These are phyloP conservation scores for Tenualosa thibaudeaui DNA, from an alignment of 2,797 vertebrate species.

Conservation along the genomic window DNA sequence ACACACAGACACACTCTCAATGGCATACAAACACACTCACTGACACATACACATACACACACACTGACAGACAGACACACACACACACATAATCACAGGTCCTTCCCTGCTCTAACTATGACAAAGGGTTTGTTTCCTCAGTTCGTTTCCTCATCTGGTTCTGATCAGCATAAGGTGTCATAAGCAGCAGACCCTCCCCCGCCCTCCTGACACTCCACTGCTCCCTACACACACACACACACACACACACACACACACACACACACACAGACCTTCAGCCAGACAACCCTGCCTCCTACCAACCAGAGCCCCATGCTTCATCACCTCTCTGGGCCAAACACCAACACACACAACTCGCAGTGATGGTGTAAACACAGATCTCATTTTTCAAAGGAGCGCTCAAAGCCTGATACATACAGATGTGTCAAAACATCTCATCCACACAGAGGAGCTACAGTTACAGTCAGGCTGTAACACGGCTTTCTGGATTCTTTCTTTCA, in stretches of 20 bases:
- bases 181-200: background rate
- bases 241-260: constrained; percentile 5
- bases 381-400: background rate
- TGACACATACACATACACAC: background rate
- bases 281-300: background rate
- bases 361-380: background rate
- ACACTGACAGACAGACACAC: background rate
- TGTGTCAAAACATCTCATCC: background rate
- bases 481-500: background rate
- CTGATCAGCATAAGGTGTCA: constrained; percentile 29
- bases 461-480: background rate
- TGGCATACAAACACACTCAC: too few species aligned
- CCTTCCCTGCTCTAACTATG: background rate
- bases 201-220: background rate
- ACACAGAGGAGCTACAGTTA: background rate
- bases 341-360: background rate
- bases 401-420: background rate
- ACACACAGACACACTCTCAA: background rate
- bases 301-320: background rate
- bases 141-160: constrained; percentile 34
- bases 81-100: constrained; percentile 1
- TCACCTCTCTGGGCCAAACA: background rate
- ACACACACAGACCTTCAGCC: background rate
- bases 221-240: background rate
- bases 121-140: background rate